Percentiles rank a stretch among this genome's conserved stretches.
These are phyloP conservation scores for Endotricha flammealis DNA, from an alignment of 2,888 invertebrate species.

Conservation along the genomic window DNA sequence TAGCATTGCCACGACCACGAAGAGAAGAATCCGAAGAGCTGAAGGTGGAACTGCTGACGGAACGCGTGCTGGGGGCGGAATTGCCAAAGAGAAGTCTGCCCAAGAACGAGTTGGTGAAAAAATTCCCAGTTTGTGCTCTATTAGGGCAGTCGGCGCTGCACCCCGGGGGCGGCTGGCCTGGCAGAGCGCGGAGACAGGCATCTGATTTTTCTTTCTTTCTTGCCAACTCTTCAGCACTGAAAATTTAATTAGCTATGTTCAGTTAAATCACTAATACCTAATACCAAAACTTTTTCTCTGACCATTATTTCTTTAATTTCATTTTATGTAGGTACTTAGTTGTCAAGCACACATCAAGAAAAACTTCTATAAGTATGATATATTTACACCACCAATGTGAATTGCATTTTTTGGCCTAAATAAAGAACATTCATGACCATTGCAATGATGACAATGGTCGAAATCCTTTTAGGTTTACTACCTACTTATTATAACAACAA, in stretches of 20 bases:
- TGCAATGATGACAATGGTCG: too few species aligned
- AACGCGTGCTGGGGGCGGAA: background rate
- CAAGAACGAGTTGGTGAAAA: background rate
- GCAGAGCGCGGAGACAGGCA: background rate
- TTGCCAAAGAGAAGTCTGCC: background rate
- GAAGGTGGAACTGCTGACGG: background rate
- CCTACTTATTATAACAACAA: too few species aligned
- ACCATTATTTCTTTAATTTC: too few species aligned
- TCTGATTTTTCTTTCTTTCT: background rate
- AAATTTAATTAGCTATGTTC: slow-evolving; percentile 12
- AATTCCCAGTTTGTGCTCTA: background rate
- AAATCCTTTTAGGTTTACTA: too few species aligned
- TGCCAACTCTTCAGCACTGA: slow-evolving; percentile 34
- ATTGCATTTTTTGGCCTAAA: too few species aligned
- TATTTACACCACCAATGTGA: too few species aligned
- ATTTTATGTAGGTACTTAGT: too few species aligned
- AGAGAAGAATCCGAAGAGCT: background rate
- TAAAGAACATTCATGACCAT: too few species aligned
- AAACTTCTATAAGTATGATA: too few species aligned
- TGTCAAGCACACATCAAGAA: too few species aligned
- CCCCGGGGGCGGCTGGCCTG: background rate
- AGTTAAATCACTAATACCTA: background rate
- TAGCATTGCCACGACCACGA: background rate
- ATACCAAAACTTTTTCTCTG: too few species aligned
- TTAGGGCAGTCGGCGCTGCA: too few species aligned